These are phyloP conservation scores for Hemicentrotus pulcherrimus DNA, from an alignment of 35 echinoderm and acorn worm species.

Conservation along the genomic window DNA sequence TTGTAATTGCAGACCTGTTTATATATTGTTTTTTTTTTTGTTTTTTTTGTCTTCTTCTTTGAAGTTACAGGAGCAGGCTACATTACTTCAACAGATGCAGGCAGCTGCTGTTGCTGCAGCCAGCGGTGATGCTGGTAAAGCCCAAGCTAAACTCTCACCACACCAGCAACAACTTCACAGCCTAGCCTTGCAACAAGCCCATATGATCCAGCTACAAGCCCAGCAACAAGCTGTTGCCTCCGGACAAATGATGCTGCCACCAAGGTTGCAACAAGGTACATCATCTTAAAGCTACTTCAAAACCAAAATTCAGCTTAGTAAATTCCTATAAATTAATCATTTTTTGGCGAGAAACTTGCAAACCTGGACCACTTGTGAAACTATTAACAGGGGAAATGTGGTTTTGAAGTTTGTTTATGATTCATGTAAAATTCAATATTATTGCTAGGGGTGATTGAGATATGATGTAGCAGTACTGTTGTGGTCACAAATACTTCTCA, in stretches of 20 bases:
- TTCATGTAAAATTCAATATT: too few relatives aligned
- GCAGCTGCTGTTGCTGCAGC: constrained; percentile 73
- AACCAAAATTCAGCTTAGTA: background rate
- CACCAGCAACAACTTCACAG: constrained; percentile 90
- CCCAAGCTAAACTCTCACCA: constrained; percentile 57
- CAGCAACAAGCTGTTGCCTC: constrained; percentile 84
- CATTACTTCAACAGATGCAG: constrained; percentile 80
- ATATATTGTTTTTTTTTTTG: background rate
- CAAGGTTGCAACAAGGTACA: constrained; percentile 80
- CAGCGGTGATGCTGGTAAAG: constrained; percentile 43
- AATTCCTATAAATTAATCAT: too few relatives aligned
- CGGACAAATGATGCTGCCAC: constrained; percentile 74
- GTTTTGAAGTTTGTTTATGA: too few relatives aligned
- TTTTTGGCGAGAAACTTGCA: too few relatives aligned
- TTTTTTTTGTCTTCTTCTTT: constrained; percentile 18
- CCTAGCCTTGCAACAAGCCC: constrained; percentile 89
- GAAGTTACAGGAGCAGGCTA: constrained; percentile 88
- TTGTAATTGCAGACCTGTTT: background rate
- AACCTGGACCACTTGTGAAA: too few relatives aligned
- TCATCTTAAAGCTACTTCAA: background rate
- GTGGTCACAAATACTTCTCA: too few relatives aligned
- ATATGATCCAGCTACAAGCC: constrained; percentile 83
- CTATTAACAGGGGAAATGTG: too few relatives aligned
- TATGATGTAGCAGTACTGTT: too few relatives aligned
- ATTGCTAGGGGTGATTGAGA: too few relatives aligned